phyloP scores from a whole-genome alignment of 1,140 invertebrate species.

The Choristoneura fumiferana region DNA sequence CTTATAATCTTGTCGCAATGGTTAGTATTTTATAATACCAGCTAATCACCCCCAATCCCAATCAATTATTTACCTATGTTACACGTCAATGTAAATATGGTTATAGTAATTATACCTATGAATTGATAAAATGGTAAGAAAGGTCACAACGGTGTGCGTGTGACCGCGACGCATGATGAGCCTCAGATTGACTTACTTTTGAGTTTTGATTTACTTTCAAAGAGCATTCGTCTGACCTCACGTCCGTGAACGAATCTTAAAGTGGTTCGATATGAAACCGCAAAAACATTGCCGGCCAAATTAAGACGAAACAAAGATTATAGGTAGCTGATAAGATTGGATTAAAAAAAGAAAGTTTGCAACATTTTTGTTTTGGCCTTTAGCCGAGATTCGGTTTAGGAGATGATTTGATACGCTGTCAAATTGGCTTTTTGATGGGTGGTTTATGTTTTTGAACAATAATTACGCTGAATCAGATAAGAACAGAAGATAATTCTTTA shows the following conservation, averaged over 20 bases:
- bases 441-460: not conserved
- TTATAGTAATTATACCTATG: too few species aligned
- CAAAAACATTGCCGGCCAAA: conserved; percentile 14
- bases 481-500: too few species aligned
- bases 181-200: conserved; percentile 1
- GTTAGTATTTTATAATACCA: too few species aligned
- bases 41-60: too few species aligned
- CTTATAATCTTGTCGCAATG: too few species aligned
- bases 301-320: conserved; percentile 17
- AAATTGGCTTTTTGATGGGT: not conserved
- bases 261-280: conserved; percentile 1
- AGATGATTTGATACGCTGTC: not conserved
- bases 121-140: not conserved
- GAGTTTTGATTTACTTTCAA: not conserved
- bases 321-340: conserved; percentile 9
- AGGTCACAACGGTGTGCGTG: not conserved
- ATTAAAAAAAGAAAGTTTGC: conserved; percentile 17
- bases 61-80: too few species aligned
- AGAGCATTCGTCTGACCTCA: conserved; percentile 16
- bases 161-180: not conserved
- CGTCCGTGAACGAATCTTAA: conserved; percentile 14
- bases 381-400: conserved; percentile 2
- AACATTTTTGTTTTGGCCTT: conserved; percentile 12
- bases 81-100: too few species aligned
- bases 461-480: not conserved